Evolutionary conservation across 2,888 invertebrate genomes (phyloP), one percentile per base, ranked within the genome.

Genomic region (Epiblema foenella): DNA sequence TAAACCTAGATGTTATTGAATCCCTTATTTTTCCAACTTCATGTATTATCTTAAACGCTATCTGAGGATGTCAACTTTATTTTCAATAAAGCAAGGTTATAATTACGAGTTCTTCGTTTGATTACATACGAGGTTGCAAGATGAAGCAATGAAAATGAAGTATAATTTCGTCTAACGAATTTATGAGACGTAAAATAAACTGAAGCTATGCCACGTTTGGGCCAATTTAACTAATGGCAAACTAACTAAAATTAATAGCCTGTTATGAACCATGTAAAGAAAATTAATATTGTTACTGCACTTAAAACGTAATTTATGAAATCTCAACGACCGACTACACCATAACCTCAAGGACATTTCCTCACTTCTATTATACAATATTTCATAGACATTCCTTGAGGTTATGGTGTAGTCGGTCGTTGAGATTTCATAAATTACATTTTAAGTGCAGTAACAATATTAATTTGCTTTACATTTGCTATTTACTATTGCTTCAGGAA

Each of bases 181-280:
- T 52, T 52, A 49, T 17, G 68, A 68, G 51, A 52, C 68, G 18
- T 60, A 59, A 52, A 68, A 60, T 52, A 11, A 60, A 42, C 60
- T 54, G 54, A 68, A 68, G 29, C 52, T 42, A n/a, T 42, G 24
- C 10, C 54, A 54, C 60, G 60, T 54, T 59, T 68, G 51, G 17
- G 51, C 42, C 68, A 68, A 68, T 60, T 54, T 54, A 68, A 54
- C 68, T 68, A 60, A 60, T 68, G 59, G 15, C 52, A n/a, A 51
- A 54, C 60, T 60, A 68, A 68, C 68, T 68, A 29, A 60, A 60
- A 68, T 68, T 68, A 68, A 68, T 68, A 60, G 68, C 60, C 33
- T 29, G 52, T 54, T 59, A 68, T 59, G 15, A 59, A 60, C 15
- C 68, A 60, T 46, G 39, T 54, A 0, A 54, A 11, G 20, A 0